Evolutionary conservation across 2,888 invertebrate genomes (phyloP).

Genomic region (Biston stratarius): DNA sequence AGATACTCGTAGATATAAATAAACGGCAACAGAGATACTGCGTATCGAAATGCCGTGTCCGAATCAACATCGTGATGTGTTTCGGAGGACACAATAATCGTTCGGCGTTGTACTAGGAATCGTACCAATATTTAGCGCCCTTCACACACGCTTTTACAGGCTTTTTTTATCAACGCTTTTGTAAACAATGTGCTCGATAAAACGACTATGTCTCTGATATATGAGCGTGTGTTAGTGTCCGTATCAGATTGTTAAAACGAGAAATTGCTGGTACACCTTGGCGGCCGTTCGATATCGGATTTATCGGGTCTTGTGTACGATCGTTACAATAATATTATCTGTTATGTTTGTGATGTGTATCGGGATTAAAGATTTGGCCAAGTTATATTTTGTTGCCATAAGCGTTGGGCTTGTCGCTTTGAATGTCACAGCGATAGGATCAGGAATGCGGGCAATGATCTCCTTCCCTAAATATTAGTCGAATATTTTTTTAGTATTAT

Average conservation of each 20-base stretch:
- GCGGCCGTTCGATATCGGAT: slow-evolving; percentile 31
- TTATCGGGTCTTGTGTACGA: slow-evolving; percentile 35
- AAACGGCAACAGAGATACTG: slow-evolving; percentile 13
- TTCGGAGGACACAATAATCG: slow-evolving; percentile 11
- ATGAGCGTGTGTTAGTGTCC: slow-evolving; percentile 50
- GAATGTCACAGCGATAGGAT: slow-evolving; percentile 4
- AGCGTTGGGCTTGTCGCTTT: slow-evolving; percentile 13
- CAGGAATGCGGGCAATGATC: not conserved
- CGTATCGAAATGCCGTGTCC: slow-evolving; percentile 7
- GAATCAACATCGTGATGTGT: slow-evolving; percentile 1
- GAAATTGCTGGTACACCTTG: slow-evolving; percentile 53
- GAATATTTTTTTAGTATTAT: not conserved
- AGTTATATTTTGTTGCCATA: slow-evolving; percentile 13
- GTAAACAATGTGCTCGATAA: slow-evolving; percentile 73
- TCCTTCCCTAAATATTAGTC: slow-evolving; percentile 1
- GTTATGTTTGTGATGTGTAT: slow-evolving; percentile 23
- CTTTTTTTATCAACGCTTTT: slow-evolving; percentile 71
- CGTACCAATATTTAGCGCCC: slow-evolving; percentile 53
- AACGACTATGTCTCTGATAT: slow-evolving; percentile 63
- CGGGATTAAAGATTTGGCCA: slow-evolving; percentile 17
- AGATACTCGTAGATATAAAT: slow-evolving; percentile 16
- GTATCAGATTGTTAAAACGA: slow-evolving; percentile 59
- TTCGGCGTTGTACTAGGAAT: slow-evolving; percentile 10
- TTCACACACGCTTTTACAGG: slow-evolving; percentile 67
- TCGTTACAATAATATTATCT: slow-evolving; percentile 29